These are phyloP conservation scores for Ypsolopha scabrella DNA, from an alignment of 2,888 invertebrate species.

Conservation along the genomic window DNA sequence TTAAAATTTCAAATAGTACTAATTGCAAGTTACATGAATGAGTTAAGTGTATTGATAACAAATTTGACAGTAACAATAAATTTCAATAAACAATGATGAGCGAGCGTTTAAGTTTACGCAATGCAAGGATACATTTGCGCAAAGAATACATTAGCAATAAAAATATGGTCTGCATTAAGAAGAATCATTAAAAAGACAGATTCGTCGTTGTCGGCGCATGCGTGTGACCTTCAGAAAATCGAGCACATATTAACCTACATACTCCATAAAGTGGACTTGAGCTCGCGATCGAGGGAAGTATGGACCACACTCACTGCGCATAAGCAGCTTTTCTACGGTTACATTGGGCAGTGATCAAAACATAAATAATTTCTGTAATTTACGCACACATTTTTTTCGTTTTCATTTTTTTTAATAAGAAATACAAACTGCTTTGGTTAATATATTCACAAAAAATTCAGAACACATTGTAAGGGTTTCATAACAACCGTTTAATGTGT, in stretches of 20 bases:
- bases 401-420: no score
- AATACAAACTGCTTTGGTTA: no score
- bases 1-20: no score
- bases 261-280: slow-evolving; percentile 16
- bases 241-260: slow-evolving; percentile 16
- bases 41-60: no score
- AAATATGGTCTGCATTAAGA: slow-evolving; percentile 16
- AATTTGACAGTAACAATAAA: no score
- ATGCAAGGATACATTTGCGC: background rate
- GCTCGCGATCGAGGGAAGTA: slow-evolving; percentile 24
- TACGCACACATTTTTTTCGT: background rate
- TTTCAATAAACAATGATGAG: no score
- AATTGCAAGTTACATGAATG: no score
- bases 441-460: no score
- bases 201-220: slow-evolving; percentile 5
- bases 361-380: background rate
- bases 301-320: slow-evolving; percentile 13
- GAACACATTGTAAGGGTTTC: no score
- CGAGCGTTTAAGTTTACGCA: no score
- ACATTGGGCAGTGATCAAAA: background rate
- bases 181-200: slow-evolving; percentile 26
- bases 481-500: no score
- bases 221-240: slow-evolving; percentile 37
- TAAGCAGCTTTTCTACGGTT: background rate
- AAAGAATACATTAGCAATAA: slow-evolving; percentile 6